These are phyloP conservation scores for Drosophila bocki DNA, from an alignment of 1,140 invertebrate genomes.

Conservation along the genomic window DNA sequence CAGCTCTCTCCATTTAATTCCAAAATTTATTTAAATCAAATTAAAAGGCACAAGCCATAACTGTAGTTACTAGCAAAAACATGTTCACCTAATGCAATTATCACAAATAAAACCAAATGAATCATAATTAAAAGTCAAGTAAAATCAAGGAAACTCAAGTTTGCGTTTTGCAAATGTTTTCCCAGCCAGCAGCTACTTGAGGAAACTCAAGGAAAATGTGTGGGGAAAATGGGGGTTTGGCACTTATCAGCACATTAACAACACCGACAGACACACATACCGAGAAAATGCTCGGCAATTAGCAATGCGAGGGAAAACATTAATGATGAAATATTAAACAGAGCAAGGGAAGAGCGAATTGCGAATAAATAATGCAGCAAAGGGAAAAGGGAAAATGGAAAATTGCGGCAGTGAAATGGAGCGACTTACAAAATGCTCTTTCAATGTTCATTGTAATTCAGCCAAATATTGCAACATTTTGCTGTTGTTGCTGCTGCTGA, in stretches of 20 bases:
- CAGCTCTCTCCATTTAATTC: background rate
- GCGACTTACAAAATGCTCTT: constrained; percentile 48
- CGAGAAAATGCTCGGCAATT: constrained; percentile 35
- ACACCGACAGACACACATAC: constrained; percentile 11
- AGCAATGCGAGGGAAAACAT: constrained; percentile 48
- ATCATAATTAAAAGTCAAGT: constrained; percentile 36
- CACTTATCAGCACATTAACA: constrained; percentile 51
- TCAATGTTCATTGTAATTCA: constrained; percentile 53
- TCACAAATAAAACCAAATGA: constrained; percentile 25
- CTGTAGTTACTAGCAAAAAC: background rate
- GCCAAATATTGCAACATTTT: constrained; percentile 44
- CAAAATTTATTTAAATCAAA: constrained; percentile 7
- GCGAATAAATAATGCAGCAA: constrained; percentile 39
- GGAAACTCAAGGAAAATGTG: constrained; percentile 6
- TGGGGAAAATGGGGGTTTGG: background rate
- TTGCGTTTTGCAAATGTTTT: constrained; percentile 11
- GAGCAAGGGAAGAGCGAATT: constrained; percentile 17
- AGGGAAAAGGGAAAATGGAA: background rate
- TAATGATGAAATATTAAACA: constrained; percentile 55
- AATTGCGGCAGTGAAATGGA: constrained; percentile 13
- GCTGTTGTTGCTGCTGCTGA: constrained; percentile 14
- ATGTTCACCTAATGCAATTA: constrained; percentile 16
- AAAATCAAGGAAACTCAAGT: constrained; percentile 11
- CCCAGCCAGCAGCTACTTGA: background rate
- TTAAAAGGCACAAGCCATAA: background rate